These are phyloP conservation scores for Rhinichthys klamathensis DNA, from an alignment of 2,113 vertebrate species.

Conservation along the genomic window DNA sequence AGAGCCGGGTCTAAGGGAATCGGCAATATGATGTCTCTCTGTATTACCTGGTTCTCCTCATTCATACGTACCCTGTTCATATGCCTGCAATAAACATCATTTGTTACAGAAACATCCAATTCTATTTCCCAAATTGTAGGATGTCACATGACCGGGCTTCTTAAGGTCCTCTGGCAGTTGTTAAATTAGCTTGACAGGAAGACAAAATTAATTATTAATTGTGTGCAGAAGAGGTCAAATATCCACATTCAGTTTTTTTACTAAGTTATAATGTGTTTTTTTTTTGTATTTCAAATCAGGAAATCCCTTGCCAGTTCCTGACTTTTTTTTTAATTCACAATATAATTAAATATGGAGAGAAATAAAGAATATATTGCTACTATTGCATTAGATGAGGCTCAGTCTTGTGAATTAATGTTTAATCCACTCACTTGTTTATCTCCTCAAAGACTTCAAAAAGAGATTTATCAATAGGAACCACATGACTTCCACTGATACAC, in stretches of 20 bases:
- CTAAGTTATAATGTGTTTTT: neutral
- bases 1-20: neutral
- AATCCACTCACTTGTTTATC: conserved; percentile 37
- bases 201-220: neutral
- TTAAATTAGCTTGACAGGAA: neutral
- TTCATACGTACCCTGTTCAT: neutral
- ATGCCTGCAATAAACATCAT: conserved; percentile 52
- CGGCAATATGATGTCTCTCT: conserved; percentile 53
- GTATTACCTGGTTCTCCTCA: conserved; percentile 61
- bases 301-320: too few species aligned
- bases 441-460: fast-evolving
- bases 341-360: neutral
- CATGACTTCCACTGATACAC: conserved; percentile 67
- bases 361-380: neutral
- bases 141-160: too few species aligned
- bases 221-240: neutral
- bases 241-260: neutral
- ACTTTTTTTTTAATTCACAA: neutral
- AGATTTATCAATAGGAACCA: fast-evolving
- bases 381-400: neutral
- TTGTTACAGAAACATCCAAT: neutral
- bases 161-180: neutral
- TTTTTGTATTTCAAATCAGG: neutral
- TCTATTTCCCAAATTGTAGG: neutral
- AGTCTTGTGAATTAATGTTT: neutral